These are phyloP conservation scores for Trachythela sp. DNA, from an alignment of 64 coral and sea anemone genomes.

Conservation along the genomic window DNA sequence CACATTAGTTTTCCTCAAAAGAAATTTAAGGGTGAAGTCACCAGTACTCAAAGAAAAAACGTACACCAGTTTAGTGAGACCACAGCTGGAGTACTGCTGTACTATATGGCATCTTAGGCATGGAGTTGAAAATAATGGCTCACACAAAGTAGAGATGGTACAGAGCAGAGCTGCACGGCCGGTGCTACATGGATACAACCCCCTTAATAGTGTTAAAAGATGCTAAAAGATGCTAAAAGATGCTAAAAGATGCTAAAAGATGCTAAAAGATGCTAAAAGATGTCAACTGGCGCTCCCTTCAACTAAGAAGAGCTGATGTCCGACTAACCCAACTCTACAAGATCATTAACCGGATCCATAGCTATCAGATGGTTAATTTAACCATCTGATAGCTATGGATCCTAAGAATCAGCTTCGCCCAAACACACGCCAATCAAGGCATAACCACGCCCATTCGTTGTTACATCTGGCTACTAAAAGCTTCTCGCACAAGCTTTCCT, in stretches of 20 bases:
- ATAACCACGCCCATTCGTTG: conserved; percentile 19
- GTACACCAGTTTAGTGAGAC: neutral
- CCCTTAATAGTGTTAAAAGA: conserved; percentile 7
- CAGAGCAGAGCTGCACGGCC: neutral
- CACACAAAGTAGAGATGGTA: neutral
- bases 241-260: no score
- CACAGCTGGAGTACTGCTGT: neutral
- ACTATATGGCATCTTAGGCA: neutral
- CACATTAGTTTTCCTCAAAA: neutral
- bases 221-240: no score
- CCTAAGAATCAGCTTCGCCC: no score
- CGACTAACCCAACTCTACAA: conserved; percentile 26
- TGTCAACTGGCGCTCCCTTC: neutral
- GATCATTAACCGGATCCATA: conserved; percentile 2
- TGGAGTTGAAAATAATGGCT: neutral
- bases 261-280: conserved; percentile 8
- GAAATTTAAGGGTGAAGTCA: neutral
- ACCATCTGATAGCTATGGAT: no score
- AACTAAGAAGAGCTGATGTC: neutral
- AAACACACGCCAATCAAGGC: neutral
- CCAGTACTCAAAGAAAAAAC: neutral
- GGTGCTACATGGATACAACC: neutral
- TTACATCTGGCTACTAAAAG: neutral
- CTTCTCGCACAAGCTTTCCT: conserved; percentile 31
- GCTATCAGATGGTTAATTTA: neutral